Evolutionary conservation across 2,888 invertebrate species (phyloP), one percentile per base, ranked within the genome.

Genomic region (Xanthorhoe designata): DNA sequence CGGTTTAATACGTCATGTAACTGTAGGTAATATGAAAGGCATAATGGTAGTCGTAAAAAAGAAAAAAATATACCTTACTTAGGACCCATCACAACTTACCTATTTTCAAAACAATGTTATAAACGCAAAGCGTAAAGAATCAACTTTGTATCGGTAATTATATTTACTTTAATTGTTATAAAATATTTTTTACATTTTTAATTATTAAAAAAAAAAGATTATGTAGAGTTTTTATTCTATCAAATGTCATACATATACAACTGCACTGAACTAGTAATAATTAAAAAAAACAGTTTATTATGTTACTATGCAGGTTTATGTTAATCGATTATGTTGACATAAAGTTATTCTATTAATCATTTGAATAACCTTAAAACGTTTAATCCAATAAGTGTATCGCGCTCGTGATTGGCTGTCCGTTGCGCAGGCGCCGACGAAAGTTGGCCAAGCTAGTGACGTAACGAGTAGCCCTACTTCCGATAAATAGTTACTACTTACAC

Each of bases 401-500:
- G 55, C 47, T 45, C 57, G 50, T 67, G 66, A 54, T 56, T 59
- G 59, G 63, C 13, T 55, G 69, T 45, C 50, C 42, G 64, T 71
- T 69, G 73, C 79, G 73, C 71, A 68, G 69, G 52, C 69, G 69
- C 50, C 66, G 66, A 70, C 75, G 82, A 82, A 82, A 82, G 82
- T 82, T 78, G 79, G 80, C 65, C 78, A 78, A 73, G 52, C 38
- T 24, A 45, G 66, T 82, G 78, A 82, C 75, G 79, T 74, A 82
- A 82, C 63, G 52, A 49, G 47, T 65, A 68, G 76, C 75, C 79
- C 77, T 76, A 79, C 82, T 82, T 82, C 82, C 82, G 82, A 81
- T 76, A 69, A 17, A 18, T 61, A 42, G 17, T 35, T 62, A 35
- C 15, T 60, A 51, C 49, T 66, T 51, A 66, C 42, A 35, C 66